Conservation (phyloP, 2,888 invertebrate species). For the Labia minor region DNA sequence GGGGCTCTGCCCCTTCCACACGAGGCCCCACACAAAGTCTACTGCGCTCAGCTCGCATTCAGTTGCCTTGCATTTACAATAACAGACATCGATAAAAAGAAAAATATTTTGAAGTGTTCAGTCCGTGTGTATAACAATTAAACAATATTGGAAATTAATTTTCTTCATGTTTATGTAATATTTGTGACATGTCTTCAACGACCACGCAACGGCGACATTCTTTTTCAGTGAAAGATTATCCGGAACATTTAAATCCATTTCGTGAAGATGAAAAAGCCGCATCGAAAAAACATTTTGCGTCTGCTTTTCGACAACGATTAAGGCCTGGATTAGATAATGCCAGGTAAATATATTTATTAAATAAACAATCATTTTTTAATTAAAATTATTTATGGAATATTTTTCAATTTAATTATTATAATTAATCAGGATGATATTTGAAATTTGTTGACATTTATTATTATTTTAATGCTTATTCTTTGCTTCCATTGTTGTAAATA, state of each 20-base stretch:
- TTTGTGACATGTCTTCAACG: background rate
- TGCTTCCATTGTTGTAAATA: too few relatives aligned
- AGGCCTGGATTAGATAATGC: background rate
- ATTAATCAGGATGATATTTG: too few relatives aligned
- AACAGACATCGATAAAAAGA: too few relatives aligned
- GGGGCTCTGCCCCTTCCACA: too few relatives aligned
- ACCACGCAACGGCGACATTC: constrained; percentile 41
- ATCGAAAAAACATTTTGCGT: background rate
- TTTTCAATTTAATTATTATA: too few relatives aligned
- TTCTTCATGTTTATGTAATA: background rate
- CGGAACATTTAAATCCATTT: constrained; percentile 66
- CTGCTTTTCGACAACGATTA: background rate
- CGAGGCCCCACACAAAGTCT: background rate
- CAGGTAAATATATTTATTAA: background rate
- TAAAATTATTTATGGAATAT: too few relatives aligned
- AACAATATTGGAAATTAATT: background rate
- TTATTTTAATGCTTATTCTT: too few relatives aligned
- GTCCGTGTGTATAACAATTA: background rate
- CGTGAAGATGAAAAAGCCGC: constrained; percentile 48
- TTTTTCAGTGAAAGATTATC: constrained; percentile 56
- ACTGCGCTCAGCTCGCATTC: background rate
- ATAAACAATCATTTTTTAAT: too few relatives aligned
- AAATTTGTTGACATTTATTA: too few relatives aligned
- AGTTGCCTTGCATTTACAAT: too few relatives aligned
- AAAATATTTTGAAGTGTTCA: background rate